A percentile compares a stretch with the other conserved stretches of the same genome.
Evolutionary conservation across 1,140 invertebrate species (phyloP).

Genomic region (Bombus affinis): DNA sequence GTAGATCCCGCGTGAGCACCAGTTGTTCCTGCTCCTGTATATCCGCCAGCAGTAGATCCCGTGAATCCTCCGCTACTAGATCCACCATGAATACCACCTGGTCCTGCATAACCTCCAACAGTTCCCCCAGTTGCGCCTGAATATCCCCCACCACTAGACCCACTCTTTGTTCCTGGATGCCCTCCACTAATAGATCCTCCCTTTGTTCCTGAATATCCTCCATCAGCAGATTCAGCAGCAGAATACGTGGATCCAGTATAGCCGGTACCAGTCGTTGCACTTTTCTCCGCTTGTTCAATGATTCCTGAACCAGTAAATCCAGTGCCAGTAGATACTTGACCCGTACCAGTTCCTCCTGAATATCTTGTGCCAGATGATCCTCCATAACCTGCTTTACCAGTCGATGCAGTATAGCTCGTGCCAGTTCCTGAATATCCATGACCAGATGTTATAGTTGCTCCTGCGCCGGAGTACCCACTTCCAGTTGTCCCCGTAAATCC

Average conservation of each 20-base stretch:
- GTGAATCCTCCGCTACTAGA: no score
- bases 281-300: not conserved
- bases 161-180: no score
- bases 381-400: not conserved
- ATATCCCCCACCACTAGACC: no score
- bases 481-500: not conserved
- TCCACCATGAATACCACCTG: no score
- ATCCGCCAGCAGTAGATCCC: no score
- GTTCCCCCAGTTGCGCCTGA: no score
- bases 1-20: no score
- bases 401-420: not conserved
- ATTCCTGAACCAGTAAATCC: slow-evolving; percentile 4
- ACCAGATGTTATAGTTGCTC: not conserved
- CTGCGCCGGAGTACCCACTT: not conserved
- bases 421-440: not conserved
- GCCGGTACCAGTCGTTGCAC: not conserved
- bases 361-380: slow-evolving; percentile 20
- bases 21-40: no score
- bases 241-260: slow-evolving; percentile 29
- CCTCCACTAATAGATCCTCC: no score
- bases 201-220: slow-evolving; percentile 19
- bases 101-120: no score
- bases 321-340: not conserved
- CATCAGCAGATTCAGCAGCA: not conserved
- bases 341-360: not conserved